These are phyloP conservation scores for Neotragus moschatus DNA, from an alignment of 2,113 vertebrate genomes.

Conservation along the genomic window DNA sequence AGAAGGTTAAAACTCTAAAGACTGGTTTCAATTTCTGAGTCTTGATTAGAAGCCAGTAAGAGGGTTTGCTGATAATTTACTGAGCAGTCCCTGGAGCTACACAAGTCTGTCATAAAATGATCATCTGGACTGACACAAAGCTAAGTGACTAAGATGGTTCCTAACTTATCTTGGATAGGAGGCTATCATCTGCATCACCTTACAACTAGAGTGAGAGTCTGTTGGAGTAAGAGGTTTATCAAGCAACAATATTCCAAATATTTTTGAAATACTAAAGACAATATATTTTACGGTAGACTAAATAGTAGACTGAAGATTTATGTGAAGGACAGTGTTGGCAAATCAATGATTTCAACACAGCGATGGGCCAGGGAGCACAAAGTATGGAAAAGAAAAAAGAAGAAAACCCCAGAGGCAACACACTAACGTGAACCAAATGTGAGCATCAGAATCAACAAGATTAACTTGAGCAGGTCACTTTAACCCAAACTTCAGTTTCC, in stretches of 20 bases:
- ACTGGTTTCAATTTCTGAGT: background rate
- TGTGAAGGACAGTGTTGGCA: background rate
- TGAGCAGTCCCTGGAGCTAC: background rate
- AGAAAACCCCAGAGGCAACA: background rate
- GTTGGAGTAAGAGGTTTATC: background rate
- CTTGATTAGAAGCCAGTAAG: background rate
- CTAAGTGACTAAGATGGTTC: background rate
- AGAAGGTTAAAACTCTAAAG: background rate
- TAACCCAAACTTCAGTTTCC: background rate
- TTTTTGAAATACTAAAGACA: background rate
- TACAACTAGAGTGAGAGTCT: background rate
- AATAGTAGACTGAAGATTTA: background rate
- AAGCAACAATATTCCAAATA: background rate
- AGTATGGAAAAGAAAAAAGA: background rate
- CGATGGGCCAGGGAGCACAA: background rate
- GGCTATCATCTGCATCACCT: background rate
- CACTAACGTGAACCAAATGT: rapidly evolving
- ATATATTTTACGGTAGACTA: background rate
- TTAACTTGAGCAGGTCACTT: background rate
- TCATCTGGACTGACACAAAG: background rate
- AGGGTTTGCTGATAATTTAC: background rate
- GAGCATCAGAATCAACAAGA: background rate
- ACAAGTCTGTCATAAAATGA: background rate
- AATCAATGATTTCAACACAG: background rate
- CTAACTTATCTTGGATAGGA: too few species aligned